phyloP scores from a whole-genome alignment of 2,113 vertebrate species.

The Brachyhypopomus gauderio region DNA sequence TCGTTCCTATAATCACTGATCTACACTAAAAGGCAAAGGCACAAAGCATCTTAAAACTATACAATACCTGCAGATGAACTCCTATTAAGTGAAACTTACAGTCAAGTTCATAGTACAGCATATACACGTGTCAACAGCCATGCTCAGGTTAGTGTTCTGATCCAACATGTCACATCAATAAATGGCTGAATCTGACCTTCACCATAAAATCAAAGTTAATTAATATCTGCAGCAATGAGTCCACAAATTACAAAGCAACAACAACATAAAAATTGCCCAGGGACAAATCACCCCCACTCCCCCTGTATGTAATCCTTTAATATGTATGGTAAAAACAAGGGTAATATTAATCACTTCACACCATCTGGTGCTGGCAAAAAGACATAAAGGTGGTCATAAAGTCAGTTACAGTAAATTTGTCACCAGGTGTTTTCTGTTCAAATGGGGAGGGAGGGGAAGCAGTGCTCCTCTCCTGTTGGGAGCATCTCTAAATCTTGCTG shows the following conservation, averaged over 20 bases:
- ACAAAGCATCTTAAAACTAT: background rate
- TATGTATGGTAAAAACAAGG: background rate
- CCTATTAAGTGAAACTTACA: too few relatives aligned
- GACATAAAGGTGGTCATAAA: constrained; percentile 45
- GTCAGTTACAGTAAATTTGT: constrained; percentile 48
- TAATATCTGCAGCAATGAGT: background rate
- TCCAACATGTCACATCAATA: too few relatives aligned
- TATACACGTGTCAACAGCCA: too few relatives aligned
- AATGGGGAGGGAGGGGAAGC: constrained; percentile 39
- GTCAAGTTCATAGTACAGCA: too few relatives aligned
- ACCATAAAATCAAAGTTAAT: background rate
- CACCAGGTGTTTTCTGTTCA: constrained; percentile 74
- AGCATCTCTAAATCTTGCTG: constrained; percentile 61
- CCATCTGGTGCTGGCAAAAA: constrained; percentile 38
- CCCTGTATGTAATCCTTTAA: background rate
- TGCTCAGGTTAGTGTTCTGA: too few relatives aligned
- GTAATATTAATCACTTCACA: constrained; percentile 36
- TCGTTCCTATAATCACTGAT: too few relatives aligned
- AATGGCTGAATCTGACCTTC: background rate
- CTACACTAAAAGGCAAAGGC: background rate
- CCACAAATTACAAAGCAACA: background rate
- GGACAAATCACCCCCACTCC: background rate
- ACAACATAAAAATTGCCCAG: background rate
- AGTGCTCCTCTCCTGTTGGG: constrained; percentile 33
- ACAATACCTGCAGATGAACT: too few relatives aligned